phyloP scores from a whole-genome alignment of 2,888 invertebrate genomes.

The Lysandra bellargus region DNA sequence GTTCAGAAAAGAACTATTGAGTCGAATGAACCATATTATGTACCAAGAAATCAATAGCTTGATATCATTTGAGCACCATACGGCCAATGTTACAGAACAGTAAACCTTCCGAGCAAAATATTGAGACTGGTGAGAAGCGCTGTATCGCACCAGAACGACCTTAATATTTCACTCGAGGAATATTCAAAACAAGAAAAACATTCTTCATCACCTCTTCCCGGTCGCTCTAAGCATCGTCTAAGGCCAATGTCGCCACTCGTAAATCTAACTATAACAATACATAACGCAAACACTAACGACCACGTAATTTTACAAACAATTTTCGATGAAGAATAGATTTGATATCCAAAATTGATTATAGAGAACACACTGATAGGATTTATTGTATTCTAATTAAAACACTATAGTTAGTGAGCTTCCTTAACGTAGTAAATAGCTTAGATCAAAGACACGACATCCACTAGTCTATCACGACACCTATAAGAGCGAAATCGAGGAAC shows the following conservation, averaged over 20 bases:
- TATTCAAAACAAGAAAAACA: conserved; percentile 27
- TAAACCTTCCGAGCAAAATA: neutral
- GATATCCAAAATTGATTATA: conserved; percentile 53
- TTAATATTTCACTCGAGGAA: conserved; percentile 11
- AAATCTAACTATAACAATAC: conserved; percentile 31
- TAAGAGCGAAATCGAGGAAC: conserved; percentile 78
- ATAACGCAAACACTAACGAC: conserved; percentile 42
- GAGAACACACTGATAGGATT: conserved; percentile 58
- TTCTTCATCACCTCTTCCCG: conserved; percentile 24
- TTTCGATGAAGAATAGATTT: conserved; percentile 49
- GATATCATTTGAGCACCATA: conserved; percentile 63
- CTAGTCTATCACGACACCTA: conserved; percentile 79
- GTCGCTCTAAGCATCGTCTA: conserved; percentile 27
- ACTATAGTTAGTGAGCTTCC: conserved; percentile 70
- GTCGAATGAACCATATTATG: conserved; percentile 34
- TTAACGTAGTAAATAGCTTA: conserved; percentile 55
- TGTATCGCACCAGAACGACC: neutral
- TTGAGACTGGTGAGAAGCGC: neutral
- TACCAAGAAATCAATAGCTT: conserved; percentile 43
- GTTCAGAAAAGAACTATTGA: conserved; percentile 14
- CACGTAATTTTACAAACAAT: conserved; percentile 32
- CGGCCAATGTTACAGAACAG: conserved; percentile 42
- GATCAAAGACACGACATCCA: conserved; percentile 72
- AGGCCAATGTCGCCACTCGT: conserved; percentile 32
- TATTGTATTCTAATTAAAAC: conserved; percentile 49